Base-by-base conservation (phyloP, 2,113 vertebrate species). In the Nibea coibor region DNA sequence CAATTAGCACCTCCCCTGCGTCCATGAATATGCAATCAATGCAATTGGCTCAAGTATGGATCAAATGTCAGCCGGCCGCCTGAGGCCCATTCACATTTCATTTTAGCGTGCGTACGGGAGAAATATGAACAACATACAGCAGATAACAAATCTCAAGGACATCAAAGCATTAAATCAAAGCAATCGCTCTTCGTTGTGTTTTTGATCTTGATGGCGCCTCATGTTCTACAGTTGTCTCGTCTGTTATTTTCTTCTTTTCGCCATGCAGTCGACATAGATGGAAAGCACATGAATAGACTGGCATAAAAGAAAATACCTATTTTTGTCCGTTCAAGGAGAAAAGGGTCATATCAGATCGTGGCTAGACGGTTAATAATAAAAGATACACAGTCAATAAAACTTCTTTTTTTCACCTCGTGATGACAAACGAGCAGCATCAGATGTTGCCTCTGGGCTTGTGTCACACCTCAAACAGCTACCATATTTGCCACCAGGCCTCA, bases 11-110 rank as follows among this genome's bases (percentile, higher is more conserved):
- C 69, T 59, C 48, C 65, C 61, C 57, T 62, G 47, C 59, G 61
- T 2, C 75, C 78, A 75, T 86, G 83, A 85, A 91, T 87, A 86
- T 84, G 72, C 85, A 84, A 90, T 91, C 88, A 81, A 89, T 85
- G 48, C 24, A 77, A 74, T 71, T 45, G 68, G 70, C 70, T 39
- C 35, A 68, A 78, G 75, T 73, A 72, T 80, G 72, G 85, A 84
- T 88, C 86, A 86, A 81, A 72, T 63, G 83, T 85, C 88, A 81
- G 66, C 63, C 47, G 28, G 20, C n/a, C 17, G 83, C 87, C 88
- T 45, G 68, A 57, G 78, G 87, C 72, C 53, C 58, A 31, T 62
- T 85, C 72, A 72, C 20, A 42, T 5, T 69, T 54, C 53, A 72
- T 59, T 80, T 63, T 53, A 43, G 71, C 16, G 58, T 74, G 68